Evolutionary conservation across 2,888 invertebrate genomes (phyloP), one percentile per base, ranked within the genome.

Genomic region (Chrysotoxum bicinctum): DNA sequence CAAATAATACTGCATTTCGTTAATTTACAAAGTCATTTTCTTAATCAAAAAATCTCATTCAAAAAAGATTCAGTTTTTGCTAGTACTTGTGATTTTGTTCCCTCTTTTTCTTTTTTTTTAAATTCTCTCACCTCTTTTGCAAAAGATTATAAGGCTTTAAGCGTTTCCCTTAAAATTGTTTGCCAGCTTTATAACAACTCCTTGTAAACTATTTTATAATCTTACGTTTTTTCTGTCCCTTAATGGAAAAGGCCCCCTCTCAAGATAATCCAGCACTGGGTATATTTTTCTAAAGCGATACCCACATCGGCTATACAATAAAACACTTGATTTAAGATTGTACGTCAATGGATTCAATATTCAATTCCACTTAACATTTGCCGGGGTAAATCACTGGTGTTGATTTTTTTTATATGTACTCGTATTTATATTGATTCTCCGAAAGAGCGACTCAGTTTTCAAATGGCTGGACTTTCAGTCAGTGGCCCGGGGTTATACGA

Each of bases 321-420:
- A 84, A 76, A 68, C 75, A 84, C 80, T 80, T 84, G 75, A 84
- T 80, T 84, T 76, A 80, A 80, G 40, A 80, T 72, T 80, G 75
- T 76, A 80, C 84, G 52, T 75, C 74, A 84, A 43, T 52, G 75
- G 43, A 75, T 84, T 80, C 74, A 84, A 78, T 80, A 80, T 75
- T 84, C 70, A 50, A 72, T 70, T 75, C 75, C 64, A 79, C 64
- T 74, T 79, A 75, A 54, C 80, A 45, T 75, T 79, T 48, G 69
- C 60, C 54, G 72, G 64, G 32, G 75, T 84, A 78, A 83, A 73
- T 83, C 78, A 79, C 60, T 72, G 70, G 14, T 37, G n/a, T 40
- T 40, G 16, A 14, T 58, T 60, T 60, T 37, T 3, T 60, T 60
- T 23, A n/a, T n/a, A n/a, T n/a, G n/a, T n/a, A n/a, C n/a, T 21